Conservation (phyloP, 2,797 vertebrate species). For the Rhynchonycteris naso region DNA sequence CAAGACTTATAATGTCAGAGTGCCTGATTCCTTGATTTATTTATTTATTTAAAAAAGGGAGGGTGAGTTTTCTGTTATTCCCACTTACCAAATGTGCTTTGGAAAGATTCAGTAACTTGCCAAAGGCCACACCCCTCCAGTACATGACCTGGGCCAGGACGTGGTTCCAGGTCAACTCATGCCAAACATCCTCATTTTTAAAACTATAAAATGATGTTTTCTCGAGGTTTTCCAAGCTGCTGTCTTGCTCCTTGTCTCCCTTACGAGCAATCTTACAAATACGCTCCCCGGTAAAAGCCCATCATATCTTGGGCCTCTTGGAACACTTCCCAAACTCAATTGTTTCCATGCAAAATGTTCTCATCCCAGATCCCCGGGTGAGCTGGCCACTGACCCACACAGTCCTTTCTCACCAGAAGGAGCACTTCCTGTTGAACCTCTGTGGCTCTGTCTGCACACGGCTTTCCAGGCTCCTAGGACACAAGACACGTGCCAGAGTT, state of each 20-base stretch:
- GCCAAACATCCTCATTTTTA: not conserved
- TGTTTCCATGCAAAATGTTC: not conserved
- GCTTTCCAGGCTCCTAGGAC: not conserved
- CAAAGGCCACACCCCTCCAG: not conserved
- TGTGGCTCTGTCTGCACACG: not conserved
- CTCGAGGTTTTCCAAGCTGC: not conserved
- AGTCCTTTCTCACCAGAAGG: not conserved
- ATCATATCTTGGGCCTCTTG: not conserved
- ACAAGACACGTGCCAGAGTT: not conserved
- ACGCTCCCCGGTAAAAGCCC: not conserved
- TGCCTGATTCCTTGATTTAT: not conserved
- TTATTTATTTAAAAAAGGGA: not conserved
- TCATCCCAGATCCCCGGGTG: not conserved
- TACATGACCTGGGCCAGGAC: not conserved
- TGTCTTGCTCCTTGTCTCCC: not conserved
- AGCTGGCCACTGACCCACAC: not conserved
- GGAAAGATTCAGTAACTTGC: not conserved
- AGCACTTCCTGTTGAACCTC: not conserved
- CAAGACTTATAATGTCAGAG: not conserved
- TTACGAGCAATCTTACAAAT: not conserved
- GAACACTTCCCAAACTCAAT: not conserved
- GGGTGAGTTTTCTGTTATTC: not conserved
- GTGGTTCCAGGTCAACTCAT: not conserved
- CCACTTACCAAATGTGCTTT: not conserved
- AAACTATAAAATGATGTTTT: not conserved